phyloP scores from a whole-genome alignment of 2,797 vertebrate genomes.

The Lycodopsis pacificus region DNA sequence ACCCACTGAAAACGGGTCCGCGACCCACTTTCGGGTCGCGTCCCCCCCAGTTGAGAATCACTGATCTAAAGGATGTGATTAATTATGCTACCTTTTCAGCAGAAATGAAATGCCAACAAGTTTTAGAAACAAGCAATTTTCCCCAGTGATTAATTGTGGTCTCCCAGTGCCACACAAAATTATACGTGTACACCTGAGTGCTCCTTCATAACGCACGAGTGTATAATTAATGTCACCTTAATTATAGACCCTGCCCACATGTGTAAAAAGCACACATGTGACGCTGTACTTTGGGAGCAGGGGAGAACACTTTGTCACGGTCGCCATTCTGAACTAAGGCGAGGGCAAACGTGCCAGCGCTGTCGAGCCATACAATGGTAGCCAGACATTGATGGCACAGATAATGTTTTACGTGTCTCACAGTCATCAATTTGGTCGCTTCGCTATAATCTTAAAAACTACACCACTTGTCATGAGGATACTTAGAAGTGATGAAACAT shows the following conservation, averaged over 20 bases:
- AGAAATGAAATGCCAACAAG: constrained; percentile 66
- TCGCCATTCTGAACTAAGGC: constrained; percentile 40
- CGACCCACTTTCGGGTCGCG: no score
- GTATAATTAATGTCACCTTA: constrained; percentile 69
- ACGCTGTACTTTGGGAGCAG: constrained; percentile 16
- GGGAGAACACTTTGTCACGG: constrained; percentile 49
- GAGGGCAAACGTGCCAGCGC: constrained; percentile 43
- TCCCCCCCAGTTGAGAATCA: no score
- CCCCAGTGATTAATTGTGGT: constrained; percentile 64
- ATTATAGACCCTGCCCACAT: constrained; percentile 57
- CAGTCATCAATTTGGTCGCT: constrained; percentile 43
- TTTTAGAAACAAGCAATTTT: constrained; percentile 69
- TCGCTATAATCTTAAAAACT: constrained; percentile 16
- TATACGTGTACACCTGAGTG: constrained; percentile 58
- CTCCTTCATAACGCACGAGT: constrained; percentile 60
- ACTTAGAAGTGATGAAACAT: constrained; percentile 27
- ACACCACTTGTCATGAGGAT: not conserved
- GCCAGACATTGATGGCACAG: constrained; percentile 38
- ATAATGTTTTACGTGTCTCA: constrained; percentile 52
- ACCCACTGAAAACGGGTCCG: no score
- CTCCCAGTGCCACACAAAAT: constrained; percentile 56
- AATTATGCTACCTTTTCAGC: constrained; percentile 63
- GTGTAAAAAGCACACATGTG: constrained; percentile 46
- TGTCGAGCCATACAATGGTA: constrained; percentile 48
- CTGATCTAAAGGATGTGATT: constrained; percentile 49